phyloP scores from a whole-genome alignment of 2,888 invertebrate species.

The Pseudeuparius sepicola region DNA sequence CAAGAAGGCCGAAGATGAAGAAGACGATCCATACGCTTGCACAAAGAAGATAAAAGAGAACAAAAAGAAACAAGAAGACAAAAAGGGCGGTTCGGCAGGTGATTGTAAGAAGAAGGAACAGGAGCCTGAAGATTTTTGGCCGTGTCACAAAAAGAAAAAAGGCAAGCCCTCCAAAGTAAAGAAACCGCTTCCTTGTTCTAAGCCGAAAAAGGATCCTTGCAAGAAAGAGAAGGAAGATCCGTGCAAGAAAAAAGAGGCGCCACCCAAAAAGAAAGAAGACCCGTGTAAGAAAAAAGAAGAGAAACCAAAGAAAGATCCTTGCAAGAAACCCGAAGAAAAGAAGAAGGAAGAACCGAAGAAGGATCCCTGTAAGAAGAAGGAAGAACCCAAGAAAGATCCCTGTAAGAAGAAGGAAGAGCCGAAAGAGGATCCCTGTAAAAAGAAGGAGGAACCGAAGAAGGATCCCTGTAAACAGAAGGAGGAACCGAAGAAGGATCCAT shows the following conservation, averaged over 20 bases:
- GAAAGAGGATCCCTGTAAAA: constrained; percentile 20
- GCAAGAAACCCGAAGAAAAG: constrained; percentile 4
- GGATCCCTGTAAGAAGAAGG: constrained; percentile 20
- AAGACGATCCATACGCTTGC: constrained; percentile 5
- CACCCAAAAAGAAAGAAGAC: constrained; percentile 19
- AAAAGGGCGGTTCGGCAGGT: constrained; percentile 1
- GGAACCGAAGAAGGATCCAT: constrained; percentile 4
- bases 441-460: constrained; percentile 21
- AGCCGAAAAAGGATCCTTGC: constrained; percentile 18
- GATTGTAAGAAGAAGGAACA: too few relatives aligned
- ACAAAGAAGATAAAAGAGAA: constrained; percentile 1
- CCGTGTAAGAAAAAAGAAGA: constrained; percentile 10
- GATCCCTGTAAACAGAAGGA: constrained; percentile 19
- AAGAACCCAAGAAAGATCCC: constrained; percentile 17
- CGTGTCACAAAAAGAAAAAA: too few relatives aligned
- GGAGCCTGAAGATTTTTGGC: too few relatives aligned
- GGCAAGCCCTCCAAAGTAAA: too few relatives aligned
- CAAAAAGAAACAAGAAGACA: constrained; percentile 1
- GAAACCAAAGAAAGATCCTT: constrained; percentile 12
- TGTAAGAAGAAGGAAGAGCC: constrained; percentile 21
- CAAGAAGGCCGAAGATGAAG: constrained; percentile 7
- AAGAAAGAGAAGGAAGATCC: constrained; percentile 16
- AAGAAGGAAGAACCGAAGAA: constrained; percentile 15
- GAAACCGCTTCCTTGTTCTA: too few relatives aligned
- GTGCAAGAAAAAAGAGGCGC: constrained; percentile 21